Base-by-base conservation (phyloP, 2,113 vertebrate genomes). In the Rynchops niger region DNA sequence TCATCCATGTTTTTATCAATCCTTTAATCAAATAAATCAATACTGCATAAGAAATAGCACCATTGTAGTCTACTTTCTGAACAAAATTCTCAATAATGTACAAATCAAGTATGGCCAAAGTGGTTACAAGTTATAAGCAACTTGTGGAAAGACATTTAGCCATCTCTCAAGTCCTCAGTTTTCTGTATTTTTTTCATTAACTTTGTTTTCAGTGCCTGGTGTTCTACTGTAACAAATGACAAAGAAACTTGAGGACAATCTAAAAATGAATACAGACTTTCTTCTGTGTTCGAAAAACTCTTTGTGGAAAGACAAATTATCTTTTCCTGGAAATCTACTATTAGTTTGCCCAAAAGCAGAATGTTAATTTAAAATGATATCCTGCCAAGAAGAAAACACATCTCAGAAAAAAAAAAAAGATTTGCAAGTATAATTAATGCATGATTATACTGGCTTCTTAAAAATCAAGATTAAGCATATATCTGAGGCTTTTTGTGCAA, bases 271-370 rank as follows among this genome's bases (percentile, higher is more conserved):
- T 53, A 85, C 47, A 67, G 84, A 50, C 6, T 67, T 88, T 90
- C n/a, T 82, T 40, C 69, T 4, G 19, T 49, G 45, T 42, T 89
- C 80, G 52, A 96, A 62, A 61, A 61, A 77, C 12, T 79, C 32
- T n/a, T 96, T 56, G 55, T 78, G 72, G 71, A 96, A 87, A 91
- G 19, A 77, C 86, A 86, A 87, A 73, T 86, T 52, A 70, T 74
- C 45, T 25, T 86, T 80, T 95, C 85, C 42, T 91, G n/a, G 52
- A 96, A 96, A 90, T 82, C 20, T 90, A 69, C 79, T 95, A 70
- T 85, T 94, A 96, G 29, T 91, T 92, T 96, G n/a, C 43, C 49
- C 43, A 26, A 94, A 85, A 95, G 76, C 40, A 97, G 94, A 94
- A 95, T 90, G 27, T 12, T 92, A 34, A 94, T 73, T 88, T 93